Base-by-base conservation (phyloP, 2,888 invertebrate species). In the Euspilapteryx auroguttella region DNA sequence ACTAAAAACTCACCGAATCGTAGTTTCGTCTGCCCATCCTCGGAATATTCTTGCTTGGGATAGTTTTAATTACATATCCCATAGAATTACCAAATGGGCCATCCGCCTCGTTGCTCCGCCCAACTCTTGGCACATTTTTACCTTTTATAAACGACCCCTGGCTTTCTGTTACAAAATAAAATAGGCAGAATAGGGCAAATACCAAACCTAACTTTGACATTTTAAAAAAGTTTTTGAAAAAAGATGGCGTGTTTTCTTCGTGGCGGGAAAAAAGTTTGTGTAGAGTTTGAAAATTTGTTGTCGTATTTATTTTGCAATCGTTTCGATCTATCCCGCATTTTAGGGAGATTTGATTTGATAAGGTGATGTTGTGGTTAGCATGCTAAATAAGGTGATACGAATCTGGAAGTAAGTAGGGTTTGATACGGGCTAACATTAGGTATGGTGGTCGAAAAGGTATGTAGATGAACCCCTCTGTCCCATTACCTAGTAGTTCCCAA, bases 21-120 rank as follows among this genome's bases (percentile, higher is more conserved):
- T 58, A 71, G 37, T 73, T 75, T 36, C 75, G 55, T 37, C 75
- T 47, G 2, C 75, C 75, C 63, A 75, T 71, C 3, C 75, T 47
- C 11, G 75, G 75, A 39, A 75, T 73, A 40, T 64, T 71, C 35
- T 73, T 75, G 41, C 54, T 63, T 1, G 51, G 52, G 32, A 48
- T 47, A 15, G 68, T 65, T 49, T 73, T 73, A 25, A 75, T 73
- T 33, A 75, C 75, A 30, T 75, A 75, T 3, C 71, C 73, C 62
- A 64, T 58, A 29, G 53, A 39, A 31, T 62, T 57, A 28, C 63
- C 69, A 32, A 49, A 73, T 3, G 56, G 47, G 10, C 51, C 55
- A 14, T 55, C 54, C 6, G 50, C 64, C 37, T 75, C 73, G 34
- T 64, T 71, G 29, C 73, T 75, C 34, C 73, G 55, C 0, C 73